Percentiles rank a stretch among this genome's conserved stretches.
These are phyloP conservation scores for Phlogophora meticulosa DNA, from an alignment of 2,888 invertebrate genomes.

Conservation along the genomic window DNA sequence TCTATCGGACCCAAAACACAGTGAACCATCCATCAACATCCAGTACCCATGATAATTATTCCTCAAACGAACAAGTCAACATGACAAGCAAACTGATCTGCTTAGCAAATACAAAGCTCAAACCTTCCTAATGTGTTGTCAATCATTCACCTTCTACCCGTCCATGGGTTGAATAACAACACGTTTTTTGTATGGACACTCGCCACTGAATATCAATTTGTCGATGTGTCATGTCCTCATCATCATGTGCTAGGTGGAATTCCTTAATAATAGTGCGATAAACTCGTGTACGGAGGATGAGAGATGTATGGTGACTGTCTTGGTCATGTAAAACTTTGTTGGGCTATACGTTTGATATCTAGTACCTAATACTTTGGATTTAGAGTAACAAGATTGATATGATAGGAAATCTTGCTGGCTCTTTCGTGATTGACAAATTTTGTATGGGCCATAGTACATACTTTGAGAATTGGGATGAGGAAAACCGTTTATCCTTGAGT, in stretches of 20 bases:
- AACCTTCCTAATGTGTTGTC: conserved; percentile 87
- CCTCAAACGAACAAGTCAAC: conserved; percentile 73
- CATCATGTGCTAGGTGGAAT: conserved; percentile 59
- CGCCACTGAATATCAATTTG: conserved; percentile 79
- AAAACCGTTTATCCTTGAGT: not conserved
- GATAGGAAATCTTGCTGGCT: not conserved
- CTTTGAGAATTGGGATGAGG: not conserved
- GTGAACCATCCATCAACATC: conserved; percentile 42
- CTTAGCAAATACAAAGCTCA: conserved; percentile 77
- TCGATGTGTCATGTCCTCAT: conserved; percentile 78
- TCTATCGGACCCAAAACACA: conserved; percentile 11
- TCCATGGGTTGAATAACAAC: conserved; percentile 78
- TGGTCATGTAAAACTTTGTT: not conserved
- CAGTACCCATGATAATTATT: conserved; percentile 76
- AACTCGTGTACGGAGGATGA: conserved; percentile 24
- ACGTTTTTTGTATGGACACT: conserved; percentile 78
- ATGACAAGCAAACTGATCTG: conserved; percentile 79
- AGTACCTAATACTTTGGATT: no score
- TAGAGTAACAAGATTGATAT: not conserved
- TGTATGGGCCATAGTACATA: not conserved
- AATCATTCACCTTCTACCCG: conserved; percentile 81
- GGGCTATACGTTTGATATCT: not conserved
- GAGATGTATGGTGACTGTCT: conserved; percentile 8
- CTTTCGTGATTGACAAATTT: not conserved
- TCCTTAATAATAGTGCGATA: conserved; percentile 57